phyloP scores from a whole-genome alignment of 1,140 invertebrate genomes.

The Apis dorsata region DNA sequence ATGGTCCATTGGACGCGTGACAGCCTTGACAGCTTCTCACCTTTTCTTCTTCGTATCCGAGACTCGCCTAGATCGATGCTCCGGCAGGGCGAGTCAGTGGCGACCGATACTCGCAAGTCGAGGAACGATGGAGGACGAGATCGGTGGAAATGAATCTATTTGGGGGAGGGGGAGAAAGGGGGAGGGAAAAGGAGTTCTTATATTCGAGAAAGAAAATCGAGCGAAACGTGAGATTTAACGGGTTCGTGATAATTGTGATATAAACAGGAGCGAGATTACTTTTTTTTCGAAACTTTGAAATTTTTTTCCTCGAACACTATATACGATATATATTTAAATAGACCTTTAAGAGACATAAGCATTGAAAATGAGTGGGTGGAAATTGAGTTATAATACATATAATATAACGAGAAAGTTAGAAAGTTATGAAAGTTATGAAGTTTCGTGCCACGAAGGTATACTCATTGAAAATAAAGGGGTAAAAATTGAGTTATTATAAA shows the following conservation, averaged over 20 bases:
- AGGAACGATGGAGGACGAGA: not conserved
- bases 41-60: slow-evolving; percentile 50
- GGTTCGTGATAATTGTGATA: too few species aligned
- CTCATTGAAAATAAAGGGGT: not conserved
- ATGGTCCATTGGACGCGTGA: slow-evolving; percentile 78
- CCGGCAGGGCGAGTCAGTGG: not conserved
- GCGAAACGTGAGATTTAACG: too few species aligned
- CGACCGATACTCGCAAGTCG: not conserved
- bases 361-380: not conserved
- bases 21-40: slow-evolving; percentile 74
- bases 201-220: too few species aligned
- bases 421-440: not conserved
- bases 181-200: too few species aligned
- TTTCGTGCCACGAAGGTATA: not conserved
- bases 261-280: too few species aligned
- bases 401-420: not conserved
- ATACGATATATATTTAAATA: too few species aligned
- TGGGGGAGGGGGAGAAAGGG: too few species aligned
- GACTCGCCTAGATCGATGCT: slow-evolving; percentile 14
- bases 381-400: not conserved
- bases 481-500: not conserved
- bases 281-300: too few species aligned
- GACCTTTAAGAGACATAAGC: not conserved
- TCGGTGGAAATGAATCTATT: not conserved
- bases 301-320: too few species aligned